phyloP scores from a whole-genome alignment of 2,113 vertebrate species.

The Myocastor coypus region DNA sequence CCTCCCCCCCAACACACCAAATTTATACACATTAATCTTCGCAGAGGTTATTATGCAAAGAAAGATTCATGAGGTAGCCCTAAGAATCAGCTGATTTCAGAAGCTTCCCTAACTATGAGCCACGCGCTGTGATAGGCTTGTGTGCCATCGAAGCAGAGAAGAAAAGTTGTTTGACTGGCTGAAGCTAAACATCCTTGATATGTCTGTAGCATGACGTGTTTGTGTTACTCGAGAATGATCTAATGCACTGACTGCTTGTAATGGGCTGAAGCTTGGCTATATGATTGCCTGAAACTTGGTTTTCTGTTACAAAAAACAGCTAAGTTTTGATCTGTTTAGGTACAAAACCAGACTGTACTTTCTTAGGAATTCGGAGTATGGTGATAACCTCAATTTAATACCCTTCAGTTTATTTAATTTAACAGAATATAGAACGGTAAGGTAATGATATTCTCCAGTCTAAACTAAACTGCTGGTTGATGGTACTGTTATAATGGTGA shows the following conservation, averaged over 20 bases:
- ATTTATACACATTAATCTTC: not conserved
- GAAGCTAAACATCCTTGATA: not conserved
- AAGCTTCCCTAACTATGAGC: not conserved
- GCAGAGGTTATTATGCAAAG: not conserved
- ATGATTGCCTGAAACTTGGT: not conserved
- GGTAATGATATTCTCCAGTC: not conserved
- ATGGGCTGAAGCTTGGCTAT: not conserved
- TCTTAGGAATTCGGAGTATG: not conserved
- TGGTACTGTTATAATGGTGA: not conserved
- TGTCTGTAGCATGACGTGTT: not conserved
- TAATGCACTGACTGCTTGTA: not conserved
- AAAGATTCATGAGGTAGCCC: not conserved
- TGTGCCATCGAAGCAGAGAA: not conserved
- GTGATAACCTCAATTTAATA: not conserved
- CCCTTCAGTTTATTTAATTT: not conserved
- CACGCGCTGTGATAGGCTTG: not conserved
- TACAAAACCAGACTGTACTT: not conserved
- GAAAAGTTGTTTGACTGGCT: not conserved
- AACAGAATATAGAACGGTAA: constrained; percentile 2
- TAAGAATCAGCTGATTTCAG: not conserved
- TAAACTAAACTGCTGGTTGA: not conserved
- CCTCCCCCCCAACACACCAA: not conserved
- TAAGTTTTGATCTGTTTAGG: not conserved
- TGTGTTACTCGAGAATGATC: not conserved
- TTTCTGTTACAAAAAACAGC: not conserved